Percentiles rank a stretch among this genome's conserved stretches.
phyloP scores from a whole-genome alignment of 2,888 invertebrate genomes.

The Nomada fabriciana region DNA sequence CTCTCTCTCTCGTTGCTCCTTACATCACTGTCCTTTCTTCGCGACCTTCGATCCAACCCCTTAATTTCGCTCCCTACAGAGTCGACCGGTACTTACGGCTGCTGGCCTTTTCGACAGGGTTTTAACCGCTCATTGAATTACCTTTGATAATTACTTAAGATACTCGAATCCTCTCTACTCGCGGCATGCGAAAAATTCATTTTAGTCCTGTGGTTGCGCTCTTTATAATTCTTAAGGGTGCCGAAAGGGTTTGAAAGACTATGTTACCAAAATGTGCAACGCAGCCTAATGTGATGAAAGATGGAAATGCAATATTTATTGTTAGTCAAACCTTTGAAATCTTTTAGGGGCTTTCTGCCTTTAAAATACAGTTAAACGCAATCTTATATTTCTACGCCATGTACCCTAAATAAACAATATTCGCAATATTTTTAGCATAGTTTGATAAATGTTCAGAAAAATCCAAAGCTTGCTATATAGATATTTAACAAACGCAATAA shows the following conservation, averaged over 20 bases:
- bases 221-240: too few species aligned
- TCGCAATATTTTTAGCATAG: too few species aligned
- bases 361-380: too few species aligned
- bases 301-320: too few species aligned
- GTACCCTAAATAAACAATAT: too few species aligned
- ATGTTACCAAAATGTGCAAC: too few species aligned
- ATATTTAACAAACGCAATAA: not conserved
- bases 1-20: slow-evolving; percentile 7
- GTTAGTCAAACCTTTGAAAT: too few species aligned
- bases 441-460: not conserved
- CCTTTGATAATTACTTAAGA: slow-evolving; percentile 71
- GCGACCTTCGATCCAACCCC: slow-evolving; percentile 56
- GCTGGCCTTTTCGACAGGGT: slow-evolving; percentile 64
- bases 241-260: too few species aligned
- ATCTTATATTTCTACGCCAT: too few species aligned
- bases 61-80: slow-evolving; percentile 51
- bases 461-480: not conserved
- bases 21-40: slow-evolving; percentile 43
- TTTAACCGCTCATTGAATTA: slow-evolving; percentile 72
- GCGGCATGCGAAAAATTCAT: slow-evolving; percentile 47
- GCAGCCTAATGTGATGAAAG: too few species aligned
- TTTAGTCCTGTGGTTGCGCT: not conserved
- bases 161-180: slow-evolving; percentile 52
- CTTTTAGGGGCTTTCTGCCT: too few species aligned
- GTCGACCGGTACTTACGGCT: slow-evolving; percentile 54